Conservation (phyloP, 1,140 invertebrate species). For the Bilobella aurantiaca region DNA sequence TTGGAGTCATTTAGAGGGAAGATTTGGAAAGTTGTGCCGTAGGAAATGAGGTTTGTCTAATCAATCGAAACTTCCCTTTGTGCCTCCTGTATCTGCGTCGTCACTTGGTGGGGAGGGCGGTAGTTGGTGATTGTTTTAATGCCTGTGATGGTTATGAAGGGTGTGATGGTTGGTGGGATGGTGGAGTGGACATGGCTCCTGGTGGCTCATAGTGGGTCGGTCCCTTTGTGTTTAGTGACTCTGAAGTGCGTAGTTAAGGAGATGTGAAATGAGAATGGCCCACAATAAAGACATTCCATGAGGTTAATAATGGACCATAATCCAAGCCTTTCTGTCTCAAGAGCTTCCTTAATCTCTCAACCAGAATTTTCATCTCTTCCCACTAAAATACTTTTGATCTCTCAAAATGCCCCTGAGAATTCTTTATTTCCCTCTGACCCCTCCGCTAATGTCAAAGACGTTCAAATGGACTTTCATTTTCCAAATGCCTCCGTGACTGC, state of each 20-base stretch:
- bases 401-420: no score
- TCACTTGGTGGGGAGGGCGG: neutral
- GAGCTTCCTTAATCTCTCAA: conserved; percentile 24
- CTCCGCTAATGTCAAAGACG: no score
- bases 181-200: neutral
- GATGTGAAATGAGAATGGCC: conserved; percentile 31
- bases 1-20: conserved; percentile 1
- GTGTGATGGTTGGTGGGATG: neutral
- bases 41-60: neutral
- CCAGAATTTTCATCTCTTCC: neutral
- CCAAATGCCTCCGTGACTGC: no score
- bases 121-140: neutral
- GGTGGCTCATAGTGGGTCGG: conserved; percentile 8
- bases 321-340: conserved; percentile 6
- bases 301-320: conserved; percentile 34
- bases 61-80: no score
- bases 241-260: conserved; percentile 13
- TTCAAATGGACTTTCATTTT: neutral
- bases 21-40: neutral
- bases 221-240: neutral
- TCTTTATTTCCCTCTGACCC: no score
- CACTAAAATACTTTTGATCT: no score
- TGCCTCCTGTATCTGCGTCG: no score
- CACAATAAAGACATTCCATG: conserved; percentile 33
- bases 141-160: neutral